A percentile compares a stretch with the other conserved stretches of the same genome.
Conservation (phyloP, 2,888 invertebrate genomes). For the Rhingia campestris region DNA sequence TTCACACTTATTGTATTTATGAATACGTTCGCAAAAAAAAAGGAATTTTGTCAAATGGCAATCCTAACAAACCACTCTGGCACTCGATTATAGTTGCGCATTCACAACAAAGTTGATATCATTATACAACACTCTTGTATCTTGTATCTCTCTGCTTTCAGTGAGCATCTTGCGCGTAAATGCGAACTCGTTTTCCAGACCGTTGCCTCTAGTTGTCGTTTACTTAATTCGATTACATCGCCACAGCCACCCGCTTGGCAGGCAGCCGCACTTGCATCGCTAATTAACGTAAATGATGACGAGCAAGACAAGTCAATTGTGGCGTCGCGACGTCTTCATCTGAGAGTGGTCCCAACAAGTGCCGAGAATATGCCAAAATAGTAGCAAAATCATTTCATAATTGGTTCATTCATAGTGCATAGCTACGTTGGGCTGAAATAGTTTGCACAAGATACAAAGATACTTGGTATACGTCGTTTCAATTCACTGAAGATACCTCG, state of each 20-base stretch:
- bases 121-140: slow-evolving; percentile 17
- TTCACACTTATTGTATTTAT: slow-evolving; percentile 19
- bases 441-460: slow-evolving; percentile 17
- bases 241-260: background rate
- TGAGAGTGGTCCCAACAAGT: background rate
- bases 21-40: background rate
- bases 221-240: slow-evolving; percentile 66
- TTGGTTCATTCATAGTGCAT: slow-evolving; percentile 1
- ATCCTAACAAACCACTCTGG: background rate
- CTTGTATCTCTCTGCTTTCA: slow-evolving; percentile 11
- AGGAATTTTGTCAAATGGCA: slow-evolving; percentile 32
- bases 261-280: background rate
- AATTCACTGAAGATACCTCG: slow-evolving; percentile 15
- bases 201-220: slow-evolving; percentile 53
- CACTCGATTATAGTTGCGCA: slow-evolving; percentile 2
- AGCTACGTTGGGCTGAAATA: background rate
- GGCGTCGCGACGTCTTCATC: background rate
- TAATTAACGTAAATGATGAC: slow-evolving; percentile 54
- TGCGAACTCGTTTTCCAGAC: slow-evolving; percentile 55
- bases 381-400: slow-evolving; percentile 20
- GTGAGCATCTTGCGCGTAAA: slow-evolving; percentile 42
- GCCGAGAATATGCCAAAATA: slow-evolving; percentile 29
- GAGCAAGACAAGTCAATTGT: slow-evolving; percentile 52
- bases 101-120: slow-evolving; percentile 23
- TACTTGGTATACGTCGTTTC: slow-evolving; percentile 29